Base-by-base conservation (phyloP, 2,797 vertebrate species). In the Paratrypauchen microcephalus region DNA sequence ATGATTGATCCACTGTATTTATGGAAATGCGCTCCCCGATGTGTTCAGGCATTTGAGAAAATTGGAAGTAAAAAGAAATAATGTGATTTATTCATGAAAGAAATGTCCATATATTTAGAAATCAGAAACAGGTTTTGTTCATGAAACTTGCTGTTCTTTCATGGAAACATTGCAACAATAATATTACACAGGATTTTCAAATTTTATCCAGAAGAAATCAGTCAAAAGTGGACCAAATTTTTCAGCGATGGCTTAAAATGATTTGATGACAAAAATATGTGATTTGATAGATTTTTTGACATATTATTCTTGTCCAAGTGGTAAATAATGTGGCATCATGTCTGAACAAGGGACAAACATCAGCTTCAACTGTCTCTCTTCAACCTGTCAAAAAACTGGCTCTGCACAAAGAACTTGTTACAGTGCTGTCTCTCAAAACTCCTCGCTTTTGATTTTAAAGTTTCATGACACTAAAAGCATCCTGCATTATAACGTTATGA, bases 111-210 rank as follows among this genome's bases (percentile, higher is more conserved):
- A 28, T 19, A 65, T 16, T 36, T 36, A 36, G 7, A 45, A 69
- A 71, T 62, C 6, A 77, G 71, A 68, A 19, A 19, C 36, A 59
- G 45, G 39, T 18, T 39, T 55, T 39, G 69, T 72, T 77, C 32
- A 61, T 62, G 52, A 57, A 47, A 67, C 76, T 74, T 58, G 63
- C 52, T 77, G 56, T 60, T 55, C 58, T 61, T 71, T 68, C 62
- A 58, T 66, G 23, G 68, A 75, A 72, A 67, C 39, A 68, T 63
- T 24, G n/a, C n/a, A 26, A 24, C 11, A 65, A 73, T 56, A 73
- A 36, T 16, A 16, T 45, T 45, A 15, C 41, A 45, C 41, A 4
- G 41, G 41, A 32, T 32, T 36, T 26, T 19, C 26, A 18, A 2
- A 18, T 36, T 60, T 60, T 36, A 36, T 7, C 39, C 18, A 2